Conservation (phyloP, 1,140 invertebrate genomes). For the Nasonia giraulti region DNA sequence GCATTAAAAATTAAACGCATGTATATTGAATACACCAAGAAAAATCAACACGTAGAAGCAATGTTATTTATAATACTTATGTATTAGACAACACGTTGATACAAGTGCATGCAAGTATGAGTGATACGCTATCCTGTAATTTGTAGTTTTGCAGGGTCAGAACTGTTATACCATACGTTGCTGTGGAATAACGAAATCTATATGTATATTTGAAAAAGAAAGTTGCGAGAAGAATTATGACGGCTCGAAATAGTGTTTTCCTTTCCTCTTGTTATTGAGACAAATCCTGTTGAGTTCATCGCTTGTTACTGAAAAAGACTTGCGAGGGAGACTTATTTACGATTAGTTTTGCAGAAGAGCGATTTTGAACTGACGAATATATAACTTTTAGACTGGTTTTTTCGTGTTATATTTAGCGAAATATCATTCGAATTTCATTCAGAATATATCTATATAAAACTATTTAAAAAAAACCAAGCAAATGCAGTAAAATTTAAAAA, state of each 20-base stretch:
- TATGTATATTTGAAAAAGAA: neutral
- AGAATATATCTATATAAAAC: neutral
- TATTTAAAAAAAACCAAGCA: neutral
- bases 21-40: conserved; percentile 47
- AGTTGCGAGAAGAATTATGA: neutral
- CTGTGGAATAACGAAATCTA: neutral
- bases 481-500: neutral
- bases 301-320: neutral
- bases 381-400: conserved; percentile 13
- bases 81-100: neutral
- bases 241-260: neutral
- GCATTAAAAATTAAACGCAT: conserved; percentile 46
- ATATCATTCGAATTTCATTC: neutral
- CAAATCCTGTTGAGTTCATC: neutral
- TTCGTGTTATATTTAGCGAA: neutral
- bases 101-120: conserved; percentile 5
- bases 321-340: neutral
- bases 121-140: neutral
- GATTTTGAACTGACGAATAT: neutral
- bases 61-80: conserved; percentile 51
- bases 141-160: neutral
- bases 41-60: conserved; percentile 58
- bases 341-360: neutral
- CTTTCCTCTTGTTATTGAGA: neutral
- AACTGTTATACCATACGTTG: neutral